Percentiles rank a stretch among this genome's conserved stretches.
These are phyloP conservation scores for Sceloporus undulatus DNA, from an alignment of 2,113 vertebrate genomes.

Conservation along the genomic window DNA sequence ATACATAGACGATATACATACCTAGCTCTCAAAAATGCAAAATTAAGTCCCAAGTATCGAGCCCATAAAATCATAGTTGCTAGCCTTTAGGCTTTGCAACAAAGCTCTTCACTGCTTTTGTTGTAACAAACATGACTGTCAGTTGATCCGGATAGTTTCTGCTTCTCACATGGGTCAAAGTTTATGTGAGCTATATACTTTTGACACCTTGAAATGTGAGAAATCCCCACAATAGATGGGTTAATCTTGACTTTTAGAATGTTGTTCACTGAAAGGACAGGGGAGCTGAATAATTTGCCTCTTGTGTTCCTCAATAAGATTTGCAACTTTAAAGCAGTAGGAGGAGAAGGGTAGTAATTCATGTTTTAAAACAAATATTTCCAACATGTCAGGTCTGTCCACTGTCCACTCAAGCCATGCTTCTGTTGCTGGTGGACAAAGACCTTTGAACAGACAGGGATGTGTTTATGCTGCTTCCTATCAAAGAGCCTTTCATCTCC, in stretches of 20 bases:
- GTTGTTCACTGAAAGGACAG: background rate
- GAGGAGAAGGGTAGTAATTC: slow-evolving; percentile 13
- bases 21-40: no score
- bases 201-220: background rate
- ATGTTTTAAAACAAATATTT: slow-evolving; percentile 55
- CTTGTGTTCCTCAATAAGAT: slow-evolving; percentile 18
- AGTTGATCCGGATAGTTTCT: fast-evolving
- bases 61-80: no score
- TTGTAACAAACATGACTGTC: background rate
- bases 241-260: slow-evolving; percentile 34
- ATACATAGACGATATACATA: no score
- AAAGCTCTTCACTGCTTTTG: background rate
- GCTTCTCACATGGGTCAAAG: background rate
- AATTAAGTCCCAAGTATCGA: no score
- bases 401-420: slow-evolving; percentile 66
- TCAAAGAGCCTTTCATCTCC: slow-evolving; percentile 88
- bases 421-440: slow-evolving; percentile 71
- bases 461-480: slow-evolving; percentile 84
- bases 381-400: slow-evolving; percentile 65
- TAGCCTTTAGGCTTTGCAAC: no score
- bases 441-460: slow-evolving; percentile 81
- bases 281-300: background rate
- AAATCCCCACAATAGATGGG: background rate
- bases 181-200: background rate
- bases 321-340: slow-evolving; percentile 34